Evolutionary conservation across 2,113 vertebrate species (phyloP), one percentile per base, ranked within the genome.

Genomic region (Cryptomyrus ogoouensis): DNA sequence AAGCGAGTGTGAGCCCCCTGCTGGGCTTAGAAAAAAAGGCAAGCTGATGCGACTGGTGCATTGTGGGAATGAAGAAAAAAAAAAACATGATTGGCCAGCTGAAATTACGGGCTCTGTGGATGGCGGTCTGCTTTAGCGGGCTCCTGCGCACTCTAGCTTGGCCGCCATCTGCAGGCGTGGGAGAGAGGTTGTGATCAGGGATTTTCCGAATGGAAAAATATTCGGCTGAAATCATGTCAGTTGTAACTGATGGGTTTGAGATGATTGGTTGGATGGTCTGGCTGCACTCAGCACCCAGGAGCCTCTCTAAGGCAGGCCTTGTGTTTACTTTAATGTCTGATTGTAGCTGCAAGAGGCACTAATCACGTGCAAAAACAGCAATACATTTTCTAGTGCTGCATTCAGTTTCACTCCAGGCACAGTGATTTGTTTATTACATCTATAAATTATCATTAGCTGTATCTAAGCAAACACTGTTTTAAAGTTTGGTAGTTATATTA

Each of bases 11-110:
- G 91, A 93, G 90, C 94, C 92, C 91, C 91, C 91, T 91, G 92
- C 83, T 92, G 94, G 93, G 92, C 89, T 93, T 94, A 92, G 93
- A 90, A 94, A 94, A 92, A 96, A 96, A 97, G 96, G 96, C 96
- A 97, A 97, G 96, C 53, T 7, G 19, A 56, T 7, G 53, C 94
- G 12, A 49, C 53, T n/a, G 27, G 91, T 92, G 89, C 93, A 91
- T 92, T 93, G 90, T 92, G 91, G 91, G 92, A 42, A 80, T 17
- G 53, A 7, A 21, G 53, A 0, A 56, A 21, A 56, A 53, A 21
- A 21, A 56, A 21, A 49, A 8, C 49, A 8, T n/a, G 89, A 39
- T 66, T 66, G 35, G 83, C 42, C 53, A 15, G 17, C 17, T 27
- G 31, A 42, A 88, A 62, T 50, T 2, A 4, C 1, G 0, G n/a